phyloP scores from a whole-genome alignment of 2,888 invertebrate species.

The Scaptomyza flava region DNA sequence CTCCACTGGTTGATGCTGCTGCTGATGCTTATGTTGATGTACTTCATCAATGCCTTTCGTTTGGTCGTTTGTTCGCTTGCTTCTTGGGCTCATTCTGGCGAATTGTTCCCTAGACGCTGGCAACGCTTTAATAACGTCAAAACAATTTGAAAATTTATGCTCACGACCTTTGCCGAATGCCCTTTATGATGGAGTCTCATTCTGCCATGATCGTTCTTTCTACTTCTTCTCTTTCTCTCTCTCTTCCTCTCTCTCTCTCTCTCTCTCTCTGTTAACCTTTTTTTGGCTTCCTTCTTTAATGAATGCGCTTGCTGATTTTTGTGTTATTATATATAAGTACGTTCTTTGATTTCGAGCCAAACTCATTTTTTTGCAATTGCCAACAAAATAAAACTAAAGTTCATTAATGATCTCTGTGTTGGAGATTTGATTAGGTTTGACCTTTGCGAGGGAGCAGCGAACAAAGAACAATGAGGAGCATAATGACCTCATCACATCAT shows the following conservation, averaged over 20 bases:
- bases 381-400: constrained; percentile 19
- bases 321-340: constrained; percentile 19
- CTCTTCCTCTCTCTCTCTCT: background rate
- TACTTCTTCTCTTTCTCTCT: background rate
- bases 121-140: constrained; percentile 61
- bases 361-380: constrained; percentile 3
- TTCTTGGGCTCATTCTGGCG: constrained; percentile 34
- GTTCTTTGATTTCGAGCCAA: background rate
- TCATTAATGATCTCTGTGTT: constrained; percentile 43
- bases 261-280: background rate
- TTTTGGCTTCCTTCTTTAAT: background rate
- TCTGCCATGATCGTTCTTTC: constrained; percentile 15
- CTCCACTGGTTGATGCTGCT: constrained; percentile 7
- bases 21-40: constrained; percentile 49
- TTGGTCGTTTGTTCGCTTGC: constrained; percentile 13
- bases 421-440: constrained; percentile 38
- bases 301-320: constrained; percentile 22
- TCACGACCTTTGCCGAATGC: constrained; percentile 71
- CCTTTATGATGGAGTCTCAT: constrained; percentile 39
- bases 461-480: background rate
- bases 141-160: constrained; percentile 77
- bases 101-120: constrained; percentile 49
- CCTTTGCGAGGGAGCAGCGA: constrained; percentile 23
- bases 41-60: constrained; percentile 69
- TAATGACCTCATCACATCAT: constrained; percentile 21